Evolutionary conservation across 2,888 invertebrate species (phyloP).

Genomic region (Tillus elongatus): DNA sequence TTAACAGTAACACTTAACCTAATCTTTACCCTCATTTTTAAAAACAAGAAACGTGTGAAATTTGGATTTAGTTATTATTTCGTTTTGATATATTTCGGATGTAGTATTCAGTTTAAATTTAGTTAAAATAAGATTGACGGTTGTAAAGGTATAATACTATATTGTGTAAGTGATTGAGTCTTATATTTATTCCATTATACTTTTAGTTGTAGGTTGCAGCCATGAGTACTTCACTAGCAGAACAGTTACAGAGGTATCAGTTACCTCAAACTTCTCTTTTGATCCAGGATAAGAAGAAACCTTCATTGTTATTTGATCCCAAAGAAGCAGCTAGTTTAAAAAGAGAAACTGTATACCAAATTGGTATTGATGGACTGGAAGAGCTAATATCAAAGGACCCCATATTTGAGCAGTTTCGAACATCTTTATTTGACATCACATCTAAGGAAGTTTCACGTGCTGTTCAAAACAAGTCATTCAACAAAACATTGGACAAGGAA

Average conservation of each 20-base stretch:
- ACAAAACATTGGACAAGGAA: conserved; percentile 62
- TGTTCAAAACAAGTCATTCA: conserved; percentile 64
- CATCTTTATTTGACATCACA: conserved; percentile 65
- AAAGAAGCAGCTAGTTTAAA: conserved; percentile 84
- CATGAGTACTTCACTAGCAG: conserved; percentile 67
- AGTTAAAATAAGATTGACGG: too few relatives aligned
- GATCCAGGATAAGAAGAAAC: conserved; percentile 57
- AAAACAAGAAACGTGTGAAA: too few relatives aligned
- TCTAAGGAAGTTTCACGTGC: conserved; percentile 74
- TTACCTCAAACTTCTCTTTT: conserved; percentile 66
- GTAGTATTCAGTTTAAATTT: too few relatives aligned
- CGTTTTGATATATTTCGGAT: too few relatives aligned
- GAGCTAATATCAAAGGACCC: conserved; percentile 69
- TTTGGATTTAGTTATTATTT: too few relatives aligned
- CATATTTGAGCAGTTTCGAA: conserved; percentile 63
- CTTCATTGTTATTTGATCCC: conserved; percentile 81
- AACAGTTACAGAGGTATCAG: conserved; percentile 66
- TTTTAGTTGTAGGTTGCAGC: too few relatives aligned
- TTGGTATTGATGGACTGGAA: conserved; percentile 77
- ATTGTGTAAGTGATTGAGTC: too few relatives aligned
- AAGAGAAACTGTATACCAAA: conserved; percentile 73
- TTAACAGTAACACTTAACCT: too few relatives aligned
- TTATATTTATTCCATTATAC: too few relatives aligned
- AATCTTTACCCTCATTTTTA: too few relatives aligned
- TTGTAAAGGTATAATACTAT: too few relatives aligned